phyloP scores from a whole-genome alignment of 2,797 vertebrate species.

The Cossypha dichroa region DNA sequence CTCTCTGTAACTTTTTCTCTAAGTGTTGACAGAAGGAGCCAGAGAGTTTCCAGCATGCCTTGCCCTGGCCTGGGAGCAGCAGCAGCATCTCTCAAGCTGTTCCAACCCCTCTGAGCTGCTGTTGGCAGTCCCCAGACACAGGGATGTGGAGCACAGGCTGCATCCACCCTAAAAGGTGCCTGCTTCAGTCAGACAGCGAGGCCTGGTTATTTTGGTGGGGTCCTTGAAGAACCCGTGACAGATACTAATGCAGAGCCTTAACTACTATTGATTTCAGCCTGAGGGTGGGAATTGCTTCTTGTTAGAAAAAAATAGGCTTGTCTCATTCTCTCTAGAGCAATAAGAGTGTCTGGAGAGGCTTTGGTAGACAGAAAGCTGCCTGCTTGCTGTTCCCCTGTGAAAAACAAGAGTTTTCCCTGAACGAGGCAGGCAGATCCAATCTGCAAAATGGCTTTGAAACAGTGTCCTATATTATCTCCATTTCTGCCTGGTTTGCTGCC shows the following conservation, averaged over 20 bases:
- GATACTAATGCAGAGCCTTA: not conserved
- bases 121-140: not conserved
- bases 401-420: not conserved
- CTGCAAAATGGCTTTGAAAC: constrained; percentile 21
- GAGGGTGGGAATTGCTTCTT: not conserved
- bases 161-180: not conserved
- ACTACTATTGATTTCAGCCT: not conserved
- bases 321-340: not conserved
- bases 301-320: not conserved
- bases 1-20: not conserved
- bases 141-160: not conserved
- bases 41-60: constrained; percentile 1
- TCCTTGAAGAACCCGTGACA: not conserved
- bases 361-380: not conserved
- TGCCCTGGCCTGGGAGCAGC: not conserved
- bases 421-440: not conserved
- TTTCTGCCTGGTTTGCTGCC: constrained; percentile 23
- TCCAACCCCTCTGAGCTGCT: not conserved
- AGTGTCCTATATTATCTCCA: not conserved
- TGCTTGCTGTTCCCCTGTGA: not conserved
- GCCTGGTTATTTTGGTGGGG: not conserved
- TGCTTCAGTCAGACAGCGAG: rapidly evolving
- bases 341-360: not conserved
- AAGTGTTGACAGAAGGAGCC: constrained; percentile 17
- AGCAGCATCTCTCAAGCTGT: not conserved